Evolutionary conservation across 30 jellyfish, hydroid and myxozoan species (phyloP).

Genomic region (Hydractinia echinata): DNA sequence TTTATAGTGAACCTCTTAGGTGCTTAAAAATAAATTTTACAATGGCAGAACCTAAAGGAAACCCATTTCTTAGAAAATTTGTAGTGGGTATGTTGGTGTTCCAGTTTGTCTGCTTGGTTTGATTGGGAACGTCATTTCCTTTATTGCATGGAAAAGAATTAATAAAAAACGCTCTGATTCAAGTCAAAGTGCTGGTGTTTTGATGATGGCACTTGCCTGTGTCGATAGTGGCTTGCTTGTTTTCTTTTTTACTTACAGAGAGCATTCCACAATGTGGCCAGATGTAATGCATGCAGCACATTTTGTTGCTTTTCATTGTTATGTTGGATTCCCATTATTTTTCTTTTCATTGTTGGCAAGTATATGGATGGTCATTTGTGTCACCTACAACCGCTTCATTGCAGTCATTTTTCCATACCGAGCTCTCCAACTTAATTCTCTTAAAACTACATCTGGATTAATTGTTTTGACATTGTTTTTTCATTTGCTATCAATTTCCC

Average conservation of each 20-base stretch:
- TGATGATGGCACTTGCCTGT: slow-evolving; percentile 51
- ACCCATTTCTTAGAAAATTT: slow-evolving; percentile 21
- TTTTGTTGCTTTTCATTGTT: slow-evolving; percentile 37
- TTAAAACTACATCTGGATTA: slow-evolving; percentile 37
- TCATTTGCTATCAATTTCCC: slow-evolving; percentile 66
- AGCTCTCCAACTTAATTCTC: slow-evolving; percentile 41
- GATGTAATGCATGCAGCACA: not conserved
- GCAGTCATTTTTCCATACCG: slow-evolving; percentile 56
- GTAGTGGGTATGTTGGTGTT: slow-evolving; percentile 68
- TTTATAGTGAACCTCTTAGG: too few species aligned
- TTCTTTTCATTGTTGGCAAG: slow-evolving; percentile 69
- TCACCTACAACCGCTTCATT: slow-evolving; percentile 62
- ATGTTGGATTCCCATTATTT: slow-evolving; percentile 72
- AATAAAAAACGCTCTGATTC: slow-evolving; percentile 59
- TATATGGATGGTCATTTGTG: slow-evolving; percentile 71
- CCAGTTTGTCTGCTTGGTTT: slow-evolving; percentile 72
- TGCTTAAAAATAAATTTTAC: not conserved
- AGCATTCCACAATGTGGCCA: slow-evolving; percentile 27
- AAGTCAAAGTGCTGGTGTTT: slow-evolving; percentile 59
- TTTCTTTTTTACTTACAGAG: slow-evolving; percentile 64
- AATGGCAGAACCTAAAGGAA: slow-evolving; percentile 3
- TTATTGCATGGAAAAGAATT: slow-evolving; percentile 59
- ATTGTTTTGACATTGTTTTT: slow-evolving; percentile 40
- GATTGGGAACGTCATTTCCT: slow-evolving; percentile 70
- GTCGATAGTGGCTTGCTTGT: slow-evolving; percentile 73